These are phyloP conservation scores for Nomada flava DNA, from an alignment of 2,888 invertebrate species.

Conservation along the genomic window DNA sequence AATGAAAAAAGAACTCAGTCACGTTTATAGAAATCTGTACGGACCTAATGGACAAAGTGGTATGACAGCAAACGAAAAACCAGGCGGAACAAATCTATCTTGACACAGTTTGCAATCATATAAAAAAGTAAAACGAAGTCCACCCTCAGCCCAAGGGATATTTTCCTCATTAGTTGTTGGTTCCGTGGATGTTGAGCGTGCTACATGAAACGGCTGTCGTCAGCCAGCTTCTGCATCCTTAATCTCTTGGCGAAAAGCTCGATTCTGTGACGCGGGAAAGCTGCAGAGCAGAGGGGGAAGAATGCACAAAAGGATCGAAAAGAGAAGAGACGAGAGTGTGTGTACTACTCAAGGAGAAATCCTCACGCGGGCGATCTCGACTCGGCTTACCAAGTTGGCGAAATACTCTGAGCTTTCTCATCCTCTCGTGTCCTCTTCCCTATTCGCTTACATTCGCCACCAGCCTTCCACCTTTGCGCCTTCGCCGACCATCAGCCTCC, in stretches of 20 bases:
- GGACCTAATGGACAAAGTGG: no score
- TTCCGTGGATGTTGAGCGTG: slow-evolving; percentile 5
- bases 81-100: no score
- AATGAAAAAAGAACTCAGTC: no score
- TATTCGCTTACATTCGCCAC: slow-evolving; percentile 49
- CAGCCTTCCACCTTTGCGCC: slow-evolving; percentile 56
- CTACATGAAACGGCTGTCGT: background rate
- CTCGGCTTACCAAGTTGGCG: slow-evolving; percentile 81
- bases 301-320: slow-evolving; percentile 1
- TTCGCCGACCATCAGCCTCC: slow-evolving; percentile 35
- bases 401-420: slow-evolving; percentile 77
- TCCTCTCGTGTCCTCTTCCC: slow-evolving; percentile 59
- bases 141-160: no score
- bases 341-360: slow-evolving; percentile 73
- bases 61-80: no score
- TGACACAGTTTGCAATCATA: no score
- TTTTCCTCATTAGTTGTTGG: background rate
- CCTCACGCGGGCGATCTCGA: slow-evolving; percentile 78
- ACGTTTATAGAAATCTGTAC: no score
- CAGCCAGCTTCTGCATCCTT: slow-evolving; percentile 59
- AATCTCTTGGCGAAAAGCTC: slow-evolving; percentile 68
- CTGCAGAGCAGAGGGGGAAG: slow-evolving; percentile 14
- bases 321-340: slow-evolving; percentile 36
- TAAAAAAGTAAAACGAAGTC: no score
- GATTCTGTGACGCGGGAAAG: slow-evolving; percentile 30